Evolutionary conservation across 2,888 invertebrate species (phyloP), one percentile per base, ranked within the genome.

Genomic region (Himalopsyche kuldschensis): DNA sequence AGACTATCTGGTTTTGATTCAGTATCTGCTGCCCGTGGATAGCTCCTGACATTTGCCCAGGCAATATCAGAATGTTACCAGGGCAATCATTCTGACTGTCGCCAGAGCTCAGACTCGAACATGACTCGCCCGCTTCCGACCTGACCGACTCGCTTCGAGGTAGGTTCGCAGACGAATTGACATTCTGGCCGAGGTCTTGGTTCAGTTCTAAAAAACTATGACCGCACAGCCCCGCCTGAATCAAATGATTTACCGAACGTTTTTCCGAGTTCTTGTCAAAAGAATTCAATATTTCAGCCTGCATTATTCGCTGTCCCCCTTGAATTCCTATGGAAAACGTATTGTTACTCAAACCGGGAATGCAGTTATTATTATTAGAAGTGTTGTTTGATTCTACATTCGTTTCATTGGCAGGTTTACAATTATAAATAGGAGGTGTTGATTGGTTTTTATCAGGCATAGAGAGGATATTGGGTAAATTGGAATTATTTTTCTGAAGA

Each of bases 81-180:
- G 85, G 47, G 24, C 85, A 82, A 41, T 86, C 88, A 85, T 87
- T 87, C 85, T 89, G 89, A 86, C 89, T 88, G 86, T 90, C 90
- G 75, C 89, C 89, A 80, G 92, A 92, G 87, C 92, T 92, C 85
- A 92, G 88, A 87, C 92, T 92, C 87, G 90, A 90, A 87, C 90
- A 93, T 63, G 93, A 93, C 88, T 93, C 93, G 69, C 92, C 93
- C 82, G 93, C 90, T 87, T 93, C 93, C 63, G 93, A 93, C 69
- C 93, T 90, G 82, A 92, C 93, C 82, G 93, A 93, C 88, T 93
- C 93, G 88, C 93, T 92, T 80, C 93, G 90, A 80, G 89, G 87
- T 30, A 87, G 89, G 88, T 89, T 88, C 88, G 86, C 87, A 84
- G 82, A 87, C 48, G 84, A 85, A 63, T 85, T 82, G 5, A 78